Percentiles rank a stretch among this genome's conserved stretches.
phyloP scores from a whole-genome alignment of 2,797 vertebrate species.

The Chaetodon trifasciatus region DNA sequence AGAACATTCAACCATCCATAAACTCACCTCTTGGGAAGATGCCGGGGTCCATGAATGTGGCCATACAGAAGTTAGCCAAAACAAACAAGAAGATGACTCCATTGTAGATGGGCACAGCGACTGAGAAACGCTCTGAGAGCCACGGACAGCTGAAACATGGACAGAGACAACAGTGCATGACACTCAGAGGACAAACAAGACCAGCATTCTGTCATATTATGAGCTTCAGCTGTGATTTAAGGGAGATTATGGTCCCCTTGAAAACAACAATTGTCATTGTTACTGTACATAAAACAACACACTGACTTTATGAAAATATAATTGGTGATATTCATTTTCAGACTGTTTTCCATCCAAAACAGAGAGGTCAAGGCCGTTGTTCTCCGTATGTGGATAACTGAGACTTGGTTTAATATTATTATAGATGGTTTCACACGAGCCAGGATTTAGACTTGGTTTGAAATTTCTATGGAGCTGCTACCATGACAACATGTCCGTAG shows the following conservation, averaged over 20 bases:
- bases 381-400: background rate
- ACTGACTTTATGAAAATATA: background rate
- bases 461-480: background rate
- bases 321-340: background rate
- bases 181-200: background rate
- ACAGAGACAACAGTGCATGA: background rate
- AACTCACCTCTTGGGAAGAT: slow-evolving; percentile 95
- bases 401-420: background rate
- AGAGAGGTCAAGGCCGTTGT: background rate
- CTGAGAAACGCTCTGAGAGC: slow-evolving; percentile 92
- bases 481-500: background rate
- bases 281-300: background rate
- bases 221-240: background rate
- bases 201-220: background rate
- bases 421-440: background rate
- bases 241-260: background rate
- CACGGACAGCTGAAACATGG: slow-evolving; percentile 90
- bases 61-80: slow-evolving; percentile 99
- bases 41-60: slow-evolving; percentile 99
- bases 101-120: slow-evolving; percentile 94
- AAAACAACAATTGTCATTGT: background rate
- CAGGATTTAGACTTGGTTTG: background rate
- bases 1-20: background rate
- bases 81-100: slow-evolving; percentile 96
- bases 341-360: background rate